Evolutionary conservation across 35 echinoderm and acorn worm species (phyloP), one percentile per base, ranked within the genome.

Genomic region (Ophiothrix spiculata): DNA sequence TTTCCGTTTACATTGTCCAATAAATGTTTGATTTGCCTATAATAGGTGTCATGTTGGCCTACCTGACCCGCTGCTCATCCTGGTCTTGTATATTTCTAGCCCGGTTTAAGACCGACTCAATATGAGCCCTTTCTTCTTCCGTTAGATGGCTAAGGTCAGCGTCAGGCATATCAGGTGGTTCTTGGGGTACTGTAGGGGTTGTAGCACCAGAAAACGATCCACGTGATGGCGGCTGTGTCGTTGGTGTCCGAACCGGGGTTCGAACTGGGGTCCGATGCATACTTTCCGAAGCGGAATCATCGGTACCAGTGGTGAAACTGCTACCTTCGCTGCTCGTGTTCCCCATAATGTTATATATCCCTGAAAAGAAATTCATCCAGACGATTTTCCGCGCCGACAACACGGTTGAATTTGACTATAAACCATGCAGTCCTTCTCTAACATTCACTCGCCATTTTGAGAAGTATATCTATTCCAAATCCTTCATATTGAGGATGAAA

Each of bases 101-200:
- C 46, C 96, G 85, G 39, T 91, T 87, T 23, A 99, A 79, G 17
- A 99, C 96, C 32, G 86, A 88, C 54, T 87, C 46, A 42, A 99
- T 99, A 76, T 94, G 92, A 10, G 82, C 82, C 25, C 90, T 34
- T 78, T 99, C 96, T 36, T 99, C 92, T 32, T 91, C 89, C 25
- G 92, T 99, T 31, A 99, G 80, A 77, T 99, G 96, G 56, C 92
- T 94, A 14, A 99, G 74, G 80, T 99, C 96, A n/a, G 96, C 96
- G 33, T 94, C 92, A 1, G 90, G 92, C 21, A 87, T 87, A 39
- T 89, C 88, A 19, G n/a, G n/a, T n/a, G n/a, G n/a, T n/a, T n/a
- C n/a, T n/a, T 75, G 46, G 19, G 88, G 88, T 23, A 88, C n/a
- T n/a, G n/a, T n/a, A n/a, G n/a, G n/a, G n/a, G n/a, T n/a, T n/a